These are phyloP conservation scores for Drosophila cyrtoloma DNA, from an alignment of 2,888 invertebrate genomes.

Conservation along the genomic window DNA sequence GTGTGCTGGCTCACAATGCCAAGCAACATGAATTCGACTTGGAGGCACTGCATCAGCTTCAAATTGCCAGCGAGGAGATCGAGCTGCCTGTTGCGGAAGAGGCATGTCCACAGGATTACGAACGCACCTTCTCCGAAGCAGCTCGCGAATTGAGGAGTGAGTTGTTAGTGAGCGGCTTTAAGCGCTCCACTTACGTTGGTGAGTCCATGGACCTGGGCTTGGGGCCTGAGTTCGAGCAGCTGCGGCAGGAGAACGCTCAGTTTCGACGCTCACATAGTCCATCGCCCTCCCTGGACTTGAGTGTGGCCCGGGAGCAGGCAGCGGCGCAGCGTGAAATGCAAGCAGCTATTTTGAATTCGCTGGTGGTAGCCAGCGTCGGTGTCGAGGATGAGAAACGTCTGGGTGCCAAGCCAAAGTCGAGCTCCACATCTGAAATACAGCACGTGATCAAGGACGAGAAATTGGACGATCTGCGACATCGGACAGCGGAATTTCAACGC, in stretches of 20 bases:
- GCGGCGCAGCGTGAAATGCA: slow-evolving; percentile 77
- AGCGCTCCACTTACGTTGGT: slow-evolving; percentile 84
- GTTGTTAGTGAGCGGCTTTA: slow-evolving; percentile 73
- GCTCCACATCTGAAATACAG: slow-evolving; percentile 62
- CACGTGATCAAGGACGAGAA: slow-evolving; percentile 70
- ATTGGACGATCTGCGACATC: slow-evolving; percentile 78
- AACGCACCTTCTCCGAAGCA: slow-evolving; percentile 80
- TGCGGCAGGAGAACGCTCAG: slow-evolving; percentile 68
- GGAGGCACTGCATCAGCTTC: slow-evolving; percentile 76
- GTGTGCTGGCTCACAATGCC: slow-evolving; percentile 55
- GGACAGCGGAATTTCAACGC: slow-evolving; percentile 79
- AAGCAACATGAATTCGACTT: slow-evolving; percentile 74
- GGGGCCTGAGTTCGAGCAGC: slow-evolving; percentile 70
- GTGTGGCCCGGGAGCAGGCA: slow-evolving; percentile 56
- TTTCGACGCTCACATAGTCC: slow-evolving; percentile 81
- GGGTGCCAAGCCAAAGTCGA: slow-evolving; percentile 78
- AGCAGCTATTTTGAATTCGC: slow-evolving; percentile 79
- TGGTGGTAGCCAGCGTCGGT: slow-evolving; percentile 54
- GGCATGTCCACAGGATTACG: slow-evolving; percentile 59
- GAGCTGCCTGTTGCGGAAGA: slow-evolving; percentile 64
- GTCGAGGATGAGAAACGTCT: slow-evolving; percentile 41
- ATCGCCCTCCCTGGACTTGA: slow-evolving; percentile 65
- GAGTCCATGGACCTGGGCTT: slow-evolving; percentile 83
- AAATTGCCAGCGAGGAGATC: slow-evolving; percentile 73
- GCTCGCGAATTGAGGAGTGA: slow-evolving; percentile 80